Evolutionary conservation across 2,888 invertebrate species (phyloP), one percentile per base, ranked within the genome.

Genomic region (Pristionchus exspectatus): DNA sequence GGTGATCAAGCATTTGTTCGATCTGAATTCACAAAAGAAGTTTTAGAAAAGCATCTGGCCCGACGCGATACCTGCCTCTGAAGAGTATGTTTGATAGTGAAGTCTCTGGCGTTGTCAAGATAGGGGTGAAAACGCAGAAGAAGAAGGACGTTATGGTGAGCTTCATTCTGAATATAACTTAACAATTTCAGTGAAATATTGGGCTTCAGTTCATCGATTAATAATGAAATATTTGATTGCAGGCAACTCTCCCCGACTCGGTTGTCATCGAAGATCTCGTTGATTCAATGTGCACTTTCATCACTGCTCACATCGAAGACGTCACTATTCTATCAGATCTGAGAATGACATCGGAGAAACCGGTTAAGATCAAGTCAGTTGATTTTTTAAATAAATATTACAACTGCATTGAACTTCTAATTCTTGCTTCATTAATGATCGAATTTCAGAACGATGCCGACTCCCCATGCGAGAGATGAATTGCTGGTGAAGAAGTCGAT

Each of bases 231-330:
- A 54, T 44, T 77, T 12, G 38, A 38, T 77, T 74, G 10, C 89
- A 89, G 89, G 38, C 30, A 4, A 14, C 59, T 18, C 44, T 83
- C 24, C 72, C 89, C 9, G 89, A 89, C 30, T 24, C 38, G 5
- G 72, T 89, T 12, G 12, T 89, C 33, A 44, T 89, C n/a, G 89
- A 89, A 33, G 89, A 89, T 81, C 69, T 89, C 21, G 38, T 89
- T 9, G 89, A 89, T 66, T 30, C 30, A 12, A 89, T 89, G 84
- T 44, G 44, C 63, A 38, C 89, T 14, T 89, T 89, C 72, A 59
- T 89, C 54, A 5, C 89, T 1, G 69, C 50, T 0, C 83, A 89
- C 24, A 27, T 89, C 56, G 89, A 89, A 5, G 44, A 81, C 9
- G 83, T 56, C 56, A 83, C 89, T n/a, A 33, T 89, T 69, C 83